phyloP scores from a whole-genome alignment of 2,113 vertebrate species.

The Scytalopus superciliaris region DNA sequence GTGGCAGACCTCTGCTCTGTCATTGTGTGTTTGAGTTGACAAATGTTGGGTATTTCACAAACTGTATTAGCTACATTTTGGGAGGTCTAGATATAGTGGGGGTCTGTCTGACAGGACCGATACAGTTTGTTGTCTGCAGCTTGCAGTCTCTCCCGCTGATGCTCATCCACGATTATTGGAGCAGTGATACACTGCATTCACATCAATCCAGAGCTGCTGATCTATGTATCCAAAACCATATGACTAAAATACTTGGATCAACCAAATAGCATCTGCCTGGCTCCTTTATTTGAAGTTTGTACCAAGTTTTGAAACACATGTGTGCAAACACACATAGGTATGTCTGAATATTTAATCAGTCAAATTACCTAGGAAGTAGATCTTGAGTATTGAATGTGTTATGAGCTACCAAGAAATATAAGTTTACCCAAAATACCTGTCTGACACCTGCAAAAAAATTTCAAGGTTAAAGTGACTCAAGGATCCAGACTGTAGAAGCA shows the following conservation, averaged over 20 bases:
- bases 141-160: not conserved
- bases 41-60: not conserved
- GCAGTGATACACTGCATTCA: not conserved
- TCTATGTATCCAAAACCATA: not conserved
- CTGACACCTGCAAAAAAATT: not conserved
- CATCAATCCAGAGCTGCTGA: not conserved
- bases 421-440: not conserved
- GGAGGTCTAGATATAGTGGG: not conserved
- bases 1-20: not conserved
- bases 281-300: not conserved
- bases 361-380: not conserved
- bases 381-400: conserved; percentile 5
- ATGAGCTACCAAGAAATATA: conserved; percentile 8
- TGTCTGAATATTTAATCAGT: not conserved
- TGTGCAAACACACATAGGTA: not conserved
- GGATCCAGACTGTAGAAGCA: not conserved
- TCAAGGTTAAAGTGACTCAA: conserved; percentile 33
- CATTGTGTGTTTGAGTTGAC: not conserved
- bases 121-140: not conserved
- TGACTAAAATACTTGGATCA: not conserved
- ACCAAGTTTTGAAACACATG: not conserved
- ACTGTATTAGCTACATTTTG: not conserved
- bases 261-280: not conserved
- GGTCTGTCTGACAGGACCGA: not conserved
- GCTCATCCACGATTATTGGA: not conserved